Percentiles rank a stretch among this genome's conserved stretches.
These are phyloP conservation scores for Leucophenga maculata DNA, from an alignment of 2,888 invertebrate species.

Conservation along the genomic window DNA sequence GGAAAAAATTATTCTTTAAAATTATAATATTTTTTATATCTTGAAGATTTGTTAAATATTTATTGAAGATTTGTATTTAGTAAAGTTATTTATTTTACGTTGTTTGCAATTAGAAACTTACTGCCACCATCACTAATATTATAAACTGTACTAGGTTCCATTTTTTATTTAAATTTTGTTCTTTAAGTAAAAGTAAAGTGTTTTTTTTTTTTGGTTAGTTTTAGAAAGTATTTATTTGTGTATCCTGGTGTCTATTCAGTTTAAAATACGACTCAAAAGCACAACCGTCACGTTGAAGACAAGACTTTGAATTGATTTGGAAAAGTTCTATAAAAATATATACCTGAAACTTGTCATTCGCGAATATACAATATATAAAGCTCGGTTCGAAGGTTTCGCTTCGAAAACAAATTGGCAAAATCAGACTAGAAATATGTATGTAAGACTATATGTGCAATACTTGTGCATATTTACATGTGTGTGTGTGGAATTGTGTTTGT, in stretches of 20 bases:
- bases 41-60: too few relatives aligned
- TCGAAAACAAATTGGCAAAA: not conserved
- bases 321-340: slow-evolving; percentile 20
- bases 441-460: too few relatives aligned
- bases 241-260: not conserved
- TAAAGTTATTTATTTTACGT: too few relatives aligned
- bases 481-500: too few relatives aligned
- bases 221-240: not conserved
- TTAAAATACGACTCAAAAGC: slow-evolving; percentile 31
- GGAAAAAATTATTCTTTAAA: too few relatives aligned
- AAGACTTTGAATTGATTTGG: slow-evolving; percentile 47
- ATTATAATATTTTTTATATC: too few relatives aligned
- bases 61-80: too few relatives aligned
- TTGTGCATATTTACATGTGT: too few relatives aligned
- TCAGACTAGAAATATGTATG: not conserved
- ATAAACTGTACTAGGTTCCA: slow-evolving; percentile 49
- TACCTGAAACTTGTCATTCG: not conserved
- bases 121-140: slow-evolving; percentile 44
- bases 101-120: slow-evolving; percentile 44
- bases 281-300: slow-evolving; percentile 56
- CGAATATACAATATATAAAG: not conserved
- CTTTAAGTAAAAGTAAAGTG: too few relatives aligned
- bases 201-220: too few relatives aligned
- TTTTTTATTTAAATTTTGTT: slow-evolving; percentile 27
- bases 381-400: slow-evolving; percentile 12